A percentile compares a stretch with the other conserved stretches of the same genome.
Conservation (phyloP, 1,140 invertebrate genomes). For the Monomorium pharaonis region DNA sequence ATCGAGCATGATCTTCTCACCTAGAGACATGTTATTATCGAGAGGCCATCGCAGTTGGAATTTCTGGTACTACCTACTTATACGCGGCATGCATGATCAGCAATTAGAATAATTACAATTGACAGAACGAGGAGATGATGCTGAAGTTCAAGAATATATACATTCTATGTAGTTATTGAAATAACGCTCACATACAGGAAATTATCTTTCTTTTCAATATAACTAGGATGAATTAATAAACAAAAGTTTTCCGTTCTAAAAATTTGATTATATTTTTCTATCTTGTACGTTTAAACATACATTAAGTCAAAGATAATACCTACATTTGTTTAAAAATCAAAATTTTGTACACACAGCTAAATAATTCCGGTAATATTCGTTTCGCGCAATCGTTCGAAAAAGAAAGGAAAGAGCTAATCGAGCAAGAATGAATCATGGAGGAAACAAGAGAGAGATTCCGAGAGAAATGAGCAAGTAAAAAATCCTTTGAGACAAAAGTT, state of each 20-base stretch:
- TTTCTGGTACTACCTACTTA: not conserved
- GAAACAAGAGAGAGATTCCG: constrained; percentile 74
- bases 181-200: not conserved
- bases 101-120: constrained; percentile 15
- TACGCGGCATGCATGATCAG: not conserved
- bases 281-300: not conserved
- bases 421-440: constrained; percentile 58
- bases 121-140: not conserved
- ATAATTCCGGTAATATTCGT: not conserved
- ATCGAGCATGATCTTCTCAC: constrained; percentile 54
- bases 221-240: not conserved
- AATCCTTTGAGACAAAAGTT: constrained; percentile 82
- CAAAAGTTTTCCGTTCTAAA: not conserved
- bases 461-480: constrained; percentile 81
- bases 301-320: not conserved
- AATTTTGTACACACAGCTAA: constrained; percentile 73
- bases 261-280: not conserved
- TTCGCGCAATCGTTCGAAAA: not conserved
- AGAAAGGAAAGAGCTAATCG: constrained; percentile 50
- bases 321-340: constrained; percentile 40
- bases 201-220: constrained; percentile 2
- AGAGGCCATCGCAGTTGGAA: not conserved
- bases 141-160: not conserved
- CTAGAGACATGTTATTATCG: constrained; percentile 42
- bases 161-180: not conserved